Conservation (phyloP, 2,888 invertebrate species). For the Patella pellucida region DNA sequence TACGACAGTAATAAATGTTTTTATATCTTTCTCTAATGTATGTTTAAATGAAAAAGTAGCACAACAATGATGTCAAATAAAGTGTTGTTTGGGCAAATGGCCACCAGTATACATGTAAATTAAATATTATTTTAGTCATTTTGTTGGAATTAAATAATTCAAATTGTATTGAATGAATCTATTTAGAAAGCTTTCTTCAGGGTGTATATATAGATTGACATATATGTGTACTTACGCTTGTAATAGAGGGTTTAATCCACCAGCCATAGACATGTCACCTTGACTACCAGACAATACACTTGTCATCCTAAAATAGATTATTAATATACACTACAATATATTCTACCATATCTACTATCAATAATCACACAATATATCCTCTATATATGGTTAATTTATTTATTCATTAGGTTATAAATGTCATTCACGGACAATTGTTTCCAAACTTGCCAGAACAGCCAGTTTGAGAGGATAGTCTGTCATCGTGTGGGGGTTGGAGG, state of each 20-base stretch:
- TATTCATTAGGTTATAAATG: no score
- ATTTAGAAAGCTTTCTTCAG: background rate
- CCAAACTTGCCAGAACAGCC: no score
- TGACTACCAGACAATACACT: slow-evolving; percentile 74
- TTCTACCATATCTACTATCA: background rate
- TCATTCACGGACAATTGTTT: no score
- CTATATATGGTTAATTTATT: background rate
- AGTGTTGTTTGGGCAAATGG: background rate
- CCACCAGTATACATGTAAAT: background rate
- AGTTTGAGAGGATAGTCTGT: no score
- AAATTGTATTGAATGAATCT: background rate
- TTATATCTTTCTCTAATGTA: no score
- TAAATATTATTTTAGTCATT: background rate
- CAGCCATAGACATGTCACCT: slow-evolving; percentile 34
- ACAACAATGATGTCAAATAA: background rate
- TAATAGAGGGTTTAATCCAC: slow-evolving; percentile 72
- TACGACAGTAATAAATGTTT: no score
- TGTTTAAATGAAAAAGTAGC: background rate
- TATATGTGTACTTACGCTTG: slow-evolving; percentile 72
- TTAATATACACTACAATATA: background rate
- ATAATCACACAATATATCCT: background rate
- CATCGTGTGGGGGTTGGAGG: no score
- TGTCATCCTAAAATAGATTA: slow-evolving; percentile 74
- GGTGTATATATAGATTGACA: background rate
- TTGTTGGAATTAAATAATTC: background rate